phyloP scores from a whole-genome alignment of 2,888 invertebrate species.

The Molorchus minor region DNA sequence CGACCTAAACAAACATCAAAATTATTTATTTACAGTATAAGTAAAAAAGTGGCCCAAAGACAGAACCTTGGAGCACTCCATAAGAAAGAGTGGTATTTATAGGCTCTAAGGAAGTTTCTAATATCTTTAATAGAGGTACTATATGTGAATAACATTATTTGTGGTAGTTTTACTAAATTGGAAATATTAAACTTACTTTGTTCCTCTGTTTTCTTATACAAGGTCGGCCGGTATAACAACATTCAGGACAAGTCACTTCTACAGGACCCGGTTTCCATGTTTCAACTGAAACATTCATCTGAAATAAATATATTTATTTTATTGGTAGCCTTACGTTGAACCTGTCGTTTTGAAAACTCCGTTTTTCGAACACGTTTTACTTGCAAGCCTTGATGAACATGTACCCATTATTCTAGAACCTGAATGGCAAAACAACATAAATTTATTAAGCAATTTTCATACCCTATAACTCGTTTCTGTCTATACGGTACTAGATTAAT shows the following conservation, averaged over 20 bases:
- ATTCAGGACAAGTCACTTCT: conserved; percentile 50
- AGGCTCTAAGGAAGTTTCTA: too few relatives aligned
- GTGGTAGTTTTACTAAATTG: not conserved
- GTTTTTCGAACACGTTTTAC: not conserved
- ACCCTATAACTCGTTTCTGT: too few relatives aligned
- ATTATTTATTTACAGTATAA: too few relatives aligned
- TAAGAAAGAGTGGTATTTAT: too few relatives aligned
- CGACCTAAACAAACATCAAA: too few relatives aligned
- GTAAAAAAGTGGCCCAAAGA: too few relatives aligned
- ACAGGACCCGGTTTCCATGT: conserved; percentile 56
- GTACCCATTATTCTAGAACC: not conserved
- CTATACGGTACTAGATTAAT: too few relatives aligned
- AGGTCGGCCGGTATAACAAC: conserved; percentile 51
- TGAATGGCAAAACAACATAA: conserved; percentile 4
- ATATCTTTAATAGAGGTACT: too few relatives aligned
- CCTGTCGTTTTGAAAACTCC: conserved; percentile 41
- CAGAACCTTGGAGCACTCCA: too few relatives aligned
- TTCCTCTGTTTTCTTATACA: conserved; percentile 57
- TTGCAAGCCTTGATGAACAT: not conserved
- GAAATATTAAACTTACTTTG: conserved; percentile 46
- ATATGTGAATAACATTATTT: conserved; percentile 24
- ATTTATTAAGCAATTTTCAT: too few relatives aligned
- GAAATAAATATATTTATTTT: conserved; percentile 4
- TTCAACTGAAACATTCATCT: conserved; percentile 49
- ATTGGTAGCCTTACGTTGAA: conserved; percentile 8